Evolutionary conservation across 2,888 invertebrate species (phyloP).

Genomic region (Eueremaeus valkanovi): DNA sequence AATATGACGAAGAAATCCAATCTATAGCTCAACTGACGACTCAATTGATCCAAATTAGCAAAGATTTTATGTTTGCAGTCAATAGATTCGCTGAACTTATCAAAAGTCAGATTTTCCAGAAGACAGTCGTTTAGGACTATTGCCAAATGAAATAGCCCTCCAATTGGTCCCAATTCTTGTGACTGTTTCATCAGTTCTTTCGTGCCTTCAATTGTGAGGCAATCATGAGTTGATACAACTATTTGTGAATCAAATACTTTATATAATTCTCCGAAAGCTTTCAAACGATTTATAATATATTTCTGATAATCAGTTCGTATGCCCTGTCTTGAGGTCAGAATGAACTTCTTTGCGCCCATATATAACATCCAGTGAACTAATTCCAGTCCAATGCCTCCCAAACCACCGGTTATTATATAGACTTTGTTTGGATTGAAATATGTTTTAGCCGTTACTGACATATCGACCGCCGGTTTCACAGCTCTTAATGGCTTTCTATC

Average conservation of each 20-base stretch:
- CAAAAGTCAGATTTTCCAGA: constrained; percentile 75
- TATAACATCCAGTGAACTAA: constrained; percentile 80
- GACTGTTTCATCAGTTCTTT: constrained; percentile 64
- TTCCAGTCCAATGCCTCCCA: constrained; percentile 96
- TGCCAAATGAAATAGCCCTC: constrained; percentile 89
- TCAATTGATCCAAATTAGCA: constrained; percentile 70
- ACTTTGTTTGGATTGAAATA: constrained; percentile 61
- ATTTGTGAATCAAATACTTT: constrained; percentile 57
- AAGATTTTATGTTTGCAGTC: constrained; percentile 79
- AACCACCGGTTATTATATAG: constrained; percentile 64
- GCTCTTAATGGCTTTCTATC: constrained; percentile 2
- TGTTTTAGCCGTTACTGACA: constrained; percentile 70
- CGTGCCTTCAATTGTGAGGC: constrained; percentile 67
- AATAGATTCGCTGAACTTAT: constrained; percentile 73
- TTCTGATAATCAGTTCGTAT: constrained; percentile 88
- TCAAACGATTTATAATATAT: constrained; percentile 66
- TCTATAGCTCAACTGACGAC: constrained; percentile 70
- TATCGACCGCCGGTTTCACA: not conserved
- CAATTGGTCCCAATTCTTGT: constrained; percentile 64
- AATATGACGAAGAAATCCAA: constrained; percentile 88
- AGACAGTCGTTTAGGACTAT: constrained; percentile 72
- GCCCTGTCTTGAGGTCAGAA: constrained; percentile 84
- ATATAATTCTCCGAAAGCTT: constrained; percentile 59
- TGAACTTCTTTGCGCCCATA: constrained; percentile 77
- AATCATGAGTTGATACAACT: constrained; percentile 65